Conservation (phyloP, 2,797 vertebrate species). For the Phoeniculus purpureus region DNA sequence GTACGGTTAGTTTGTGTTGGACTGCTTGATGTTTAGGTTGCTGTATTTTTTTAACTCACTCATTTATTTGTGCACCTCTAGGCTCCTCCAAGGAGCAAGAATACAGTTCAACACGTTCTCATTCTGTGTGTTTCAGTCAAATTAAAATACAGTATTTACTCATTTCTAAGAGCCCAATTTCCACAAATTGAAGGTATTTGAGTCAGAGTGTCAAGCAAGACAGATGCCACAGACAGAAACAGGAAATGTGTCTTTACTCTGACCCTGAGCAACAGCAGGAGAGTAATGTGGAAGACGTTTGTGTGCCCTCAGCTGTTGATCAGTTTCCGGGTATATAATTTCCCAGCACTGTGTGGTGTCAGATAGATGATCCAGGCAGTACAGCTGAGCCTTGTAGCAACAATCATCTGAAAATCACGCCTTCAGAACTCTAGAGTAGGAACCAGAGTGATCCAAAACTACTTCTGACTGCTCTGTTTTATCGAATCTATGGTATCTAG, state of each 20-base stretch:
- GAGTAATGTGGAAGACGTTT: background rate
- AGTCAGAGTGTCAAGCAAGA: background rate
- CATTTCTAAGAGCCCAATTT: background rate
- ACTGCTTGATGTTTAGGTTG: background rate
- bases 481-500: background rate
- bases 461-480: background rate
- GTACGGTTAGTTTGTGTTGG: background rate
- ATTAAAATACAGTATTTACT: background rate
- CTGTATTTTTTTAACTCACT: background rate
- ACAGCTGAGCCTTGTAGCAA: background rate
- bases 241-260: background rate
- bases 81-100: background rate
- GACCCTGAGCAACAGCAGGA: background rate
- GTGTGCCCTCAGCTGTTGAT: slow-evolving; percentile 14
- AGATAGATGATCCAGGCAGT: background rate
- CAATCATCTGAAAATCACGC: background rate
- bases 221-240: background rate
- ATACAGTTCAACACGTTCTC: background rate
- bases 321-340: background rate
- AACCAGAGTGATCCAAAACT: background rate
- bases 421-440: background rate
- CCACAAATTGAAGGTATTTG: background rate
- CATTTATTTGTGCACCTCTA: background rate
- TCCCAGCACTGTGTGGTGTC: background rate
- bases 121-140: background rate